These are phyloP conservation scores for Neotragus moschatus DNA, from an alignment of 2,113 vertebrate species.

Conservation along the genomic window DNA sequence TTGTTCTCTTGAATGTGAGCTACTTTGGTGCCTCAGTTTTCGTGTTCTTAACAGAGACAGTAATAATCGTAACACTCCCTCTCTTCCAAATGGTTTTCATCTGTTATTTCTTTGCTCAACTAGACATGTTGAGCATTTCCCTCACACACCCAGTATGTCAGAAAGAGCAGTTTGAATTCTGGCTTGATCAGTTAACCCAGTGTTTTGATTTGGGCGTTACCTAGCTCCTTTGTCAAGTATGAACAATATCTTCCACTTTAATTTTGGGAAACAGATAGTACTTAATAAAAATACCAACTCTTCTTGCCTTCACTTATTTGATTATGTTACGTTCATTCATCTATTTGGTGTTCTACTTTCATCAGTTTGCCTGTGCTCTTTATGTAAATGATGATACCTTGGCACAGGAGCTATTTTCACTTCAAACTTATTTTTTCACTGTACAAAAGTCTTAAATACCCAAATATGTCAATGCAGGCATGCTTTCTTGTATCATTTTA, in stretches of 20 bases:
- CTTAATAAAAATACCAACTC: conserved; percentile 6
- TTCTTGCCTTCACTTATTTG: background rate
- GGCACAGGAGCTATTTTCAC: background rate
- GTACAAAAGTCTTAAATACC: background rate
- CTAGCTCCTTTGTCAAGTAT: background rate
- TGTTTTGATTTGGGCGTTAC: background rate
- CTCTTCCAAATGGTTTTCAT: background rate
- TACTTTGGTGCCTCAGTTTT: background rate
- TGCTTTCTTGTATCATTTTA: conserved; percentile 11
- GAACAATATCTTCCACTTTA: background rate
- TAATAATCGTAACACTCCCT: background rate
- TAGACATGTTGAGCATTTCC: background rate
- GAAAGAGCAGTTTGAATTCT: background rate
- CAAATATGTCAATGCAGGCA: background rate
- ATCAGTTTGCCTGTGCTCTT: background rate
- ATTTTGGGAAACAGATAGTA: background rate
- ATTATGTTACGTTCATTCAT: background rate
- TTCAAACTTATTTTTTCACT: conserved; percentile 14
- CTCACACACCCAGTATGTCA: background rate
- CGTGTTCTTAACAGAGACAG: background rate
- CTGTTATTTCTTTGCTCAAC: conserved; percentile 15
- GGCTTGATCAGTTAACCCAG: background rate
- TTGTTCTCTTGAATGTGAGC: background rate
- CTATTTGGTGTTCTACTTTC: background rate
- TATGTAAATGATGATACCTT: background rate